Conservation (phyloP, 2,888 invertebrate species). For the Lasiommata megera region DNA sequence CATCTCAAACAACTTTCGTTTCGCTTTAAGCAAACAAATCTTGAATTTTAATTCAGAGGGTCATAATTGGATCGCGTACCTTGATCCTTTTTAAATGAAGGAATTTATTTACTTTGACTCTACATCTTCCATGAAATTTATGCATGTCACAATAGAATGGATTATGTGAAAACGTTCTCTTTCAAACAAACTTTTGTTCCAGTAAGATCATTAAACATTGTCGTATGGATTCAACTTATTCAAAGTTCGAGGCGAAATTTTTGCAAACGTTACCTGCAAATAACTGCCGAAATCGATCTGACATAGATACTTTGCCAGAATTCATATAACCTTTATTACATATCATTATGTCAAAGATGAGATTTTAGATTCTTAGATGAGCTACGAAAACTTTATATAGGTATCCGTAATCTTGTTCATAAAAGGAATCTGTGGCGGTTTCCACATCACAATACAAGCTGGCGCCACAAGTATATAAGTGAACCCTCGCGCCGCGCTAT, state of each 20-base stretch:
- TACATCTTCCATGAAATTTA: background rate
- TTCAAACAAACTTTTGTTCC: background rate
- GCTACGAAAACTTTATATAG: no score
- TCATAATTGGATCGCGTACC: constrained; percentile 10
- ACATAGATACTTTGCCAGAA: constrained; percentile 16
- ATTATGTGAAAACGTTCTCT: background rate
- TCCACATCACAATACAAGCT: no score
- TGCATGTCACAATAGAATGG: background rate
- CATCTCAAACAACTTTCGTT: constrained; percentile 25
- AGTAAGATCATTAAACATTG: background rate
- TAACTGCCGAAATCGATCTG: constrained; percentile 24
- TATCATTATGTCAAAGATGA: background rate
- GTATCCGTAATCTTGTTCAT: no score
- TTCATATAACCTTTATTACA: background rate
- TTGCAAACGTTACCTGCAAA: constrained; percentile 25
- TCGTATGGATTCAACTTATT: background rate
- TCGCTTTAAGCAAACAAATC: constrained; percentile 25
- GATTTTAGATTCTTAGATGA: background rate
- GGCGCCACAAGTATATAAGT: no score
- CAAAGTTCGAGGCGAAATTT: constrained; percentile 3
- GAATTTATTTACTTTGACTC: background rate
- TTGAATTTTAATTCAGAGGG: constrained; percentile 24
- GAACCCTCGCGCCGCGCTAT: no score
- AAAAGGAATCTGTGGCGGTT: no score
- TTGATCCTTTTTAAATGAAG: background rate